Base-by-base conservation (phyloP, 1,140 invertebrate genomes). In the Meloidogyne exigua region DNA sequence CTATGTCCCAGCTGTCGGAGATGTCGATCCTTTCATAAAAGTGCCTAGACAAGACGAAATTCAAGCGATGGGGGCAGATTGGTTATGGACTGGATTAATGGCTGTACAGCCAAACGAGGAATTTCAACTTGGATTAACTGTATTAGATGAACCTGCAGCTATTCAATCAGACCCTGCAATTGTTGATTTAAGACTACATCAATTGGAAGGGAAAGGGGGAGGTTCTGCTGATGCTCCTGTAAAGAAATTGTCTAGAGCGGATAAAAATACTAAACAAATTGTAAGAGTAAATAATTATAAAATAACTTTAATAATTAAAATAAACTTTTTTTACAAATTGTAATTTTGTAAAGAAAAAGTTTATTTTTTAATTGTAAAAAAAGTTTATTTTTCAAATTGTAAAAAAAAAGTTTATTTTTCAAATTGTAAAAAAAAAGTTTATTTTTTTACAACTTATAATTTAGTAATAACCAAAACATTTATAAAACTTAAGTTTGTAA, bases 11-110 rank as follows among this genome's bases (percentile, higher is more conserved):
- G 93, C 95, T 11, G 95, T 99, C 36, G 96, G 96, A 0, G 96
- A 99, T 88, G 95, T 96, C 83, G 96, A 99, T 89, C 95, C 95
- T 9, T 98, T 99, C 88, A 91, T 99, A 32, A 98, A 98, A 90
- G 90, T 91, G 42, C 81, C 83, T 63, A 57, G 77, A 21, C 83
- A 80, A 23, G 85, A 87, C 68, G 78, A 84, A 42, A 80, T 87
- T 72, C 3, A 72, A 25, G 49, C 67, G 13, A 49, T 49, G 15
- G 25, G 25, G 2, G 15, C 32, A n/a, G n/a, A 44, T 57, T n/a
- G 75, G 66, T 68, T 69, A 26, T 72, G 67, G 36, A 26, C 64
- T 89, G 92, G 97, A 2, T 90, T 91, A 23, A 90, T 93, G 25
- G 94, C 94, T 0, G 92, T 95, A 81, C 90, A 89, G 87, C n/a